A percentile compares a stretch with the other conserved stretches of the same genome.
phyloP scores from a whole-genome alignment of 2,113 vertebrate species.

The Oplegnathus fasciatus region DNA sequence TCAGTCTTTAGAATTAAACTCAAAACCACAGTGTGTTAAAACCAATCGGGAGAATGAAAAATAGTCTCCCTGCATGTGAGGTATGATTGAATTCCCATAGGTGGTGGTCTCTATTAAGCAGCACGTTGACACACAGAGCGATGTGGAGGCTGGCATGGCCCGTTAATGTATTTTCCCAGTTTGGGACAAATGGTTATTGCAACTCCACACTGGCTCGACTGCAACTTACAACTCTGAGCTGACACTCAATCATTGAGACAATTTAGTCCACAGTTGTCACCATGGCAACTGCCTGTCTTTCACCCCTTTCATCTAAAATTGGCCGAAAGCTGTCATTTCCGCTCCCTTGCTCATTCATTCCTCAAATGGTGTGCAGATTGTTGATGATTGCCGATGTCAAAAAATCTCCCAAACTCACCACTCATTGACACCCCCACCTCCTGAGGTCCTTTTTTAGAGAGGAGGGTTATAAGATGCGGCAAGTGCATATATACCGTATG shows the following conservation, averaged over 20 bases:
- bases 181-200: conserved; percentile 70
- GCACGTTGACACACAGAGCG: conserved; percentile 50
- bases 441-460: conserved; percentile 55
- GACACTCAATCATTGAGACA: conserved; percentile 77
- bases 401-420: conserved; percentile 42
- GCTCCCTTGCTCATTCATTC: conserved; percentile 66
- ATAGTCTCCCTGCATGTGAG: conserved; percentile 41
- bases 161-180: conserved; percentile 70
- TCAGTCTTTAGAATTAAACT: conserved; percentile 12
- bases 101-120: conserved; percentile 61
- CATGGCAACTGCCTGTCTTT: conserved; percentile 80
- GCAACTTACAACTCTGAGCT: conserved; percentile 62
- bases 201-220: conserved; percentile 57
- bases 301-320: conserved; percentile 78
- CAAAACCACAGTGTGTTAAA: background rate
- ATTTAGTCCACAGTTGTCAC: conserved; percentile 76
- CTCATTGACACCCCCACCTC: conserved; percentile 59
- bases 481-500: conserved; percentile 67
- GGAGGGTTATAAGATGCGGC: conserved; percentile 46
- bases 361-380: conserved; percentile 74
- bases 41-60: conserved; percentile 22
- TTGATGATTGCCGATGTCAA: conserved; percentile 65
- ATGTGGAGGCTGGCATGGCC: conserved; percentile 38
- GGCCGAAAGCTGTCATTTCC: conserved; percentile 75
- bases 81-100: conserved; percentile 60